These are phyloP conservation scores for Menura novaehollandiae DNA, from an alignment of 2,113 vertebrate species.

Conservation along the genomic window DNA sequence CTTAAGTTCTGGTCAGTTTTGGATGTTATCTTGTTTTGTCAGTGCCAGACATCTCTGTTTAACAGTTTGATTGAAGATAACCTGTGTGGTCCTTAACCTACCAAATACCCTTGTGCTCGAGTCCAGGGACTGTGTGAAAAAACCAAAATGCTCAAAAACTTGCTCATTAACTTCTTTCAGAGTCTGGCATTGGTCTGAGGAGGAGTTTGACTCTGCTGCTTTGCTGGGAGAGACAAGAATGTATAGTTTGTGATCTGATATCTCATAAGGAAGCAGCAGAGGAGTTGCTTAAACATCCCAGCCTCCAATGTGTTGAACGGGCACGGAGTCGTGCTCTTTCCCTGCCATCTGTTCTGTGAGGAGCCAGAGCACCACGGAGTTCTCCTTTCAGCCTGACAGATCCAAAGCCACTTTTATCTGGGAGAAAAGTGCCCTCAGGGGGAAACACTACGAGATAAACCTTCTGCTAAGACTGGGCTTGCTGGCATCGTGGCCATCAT, in stretches of 20 bases:
- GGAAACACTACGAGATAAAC: neutral
- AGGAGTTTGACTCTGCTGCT: neutral
- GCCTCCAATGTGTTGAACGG: neutral
- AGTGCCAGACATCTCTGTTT: neutral
- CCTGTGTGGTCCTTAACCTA: neutral
- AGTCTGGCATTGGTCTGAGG: neutral
- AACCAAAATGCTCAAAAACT: neutral
- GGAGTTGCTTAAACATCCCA: neutral
- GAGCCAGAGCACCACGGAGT: neutral
- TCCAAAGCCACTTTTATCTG: neutral
- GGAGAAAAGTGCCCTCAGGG: neutral
- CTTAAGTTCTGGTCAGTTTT: neutral
- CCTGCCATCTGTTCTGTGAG: neutral
- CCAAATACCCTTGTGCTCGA: neutral
- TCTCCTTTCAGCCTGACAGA: conserved; percentile 17
- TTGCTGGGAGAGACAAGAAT: neutral
- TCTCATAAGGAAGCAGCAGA: neutral
- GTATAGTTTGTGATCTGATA: neutral
- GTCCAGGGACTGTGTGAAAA: neutral
- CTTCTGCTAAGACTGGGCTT: neutral
- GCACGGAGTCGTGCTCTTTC: neutral
- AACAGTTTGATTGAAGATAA: neutral
- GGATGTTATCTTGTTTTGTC: neutral
- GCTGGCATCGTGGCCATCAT: neutral
- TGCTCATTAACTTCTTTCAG: neutral